Evolutionary conservation across 2,888 invertebrate species (phyloP), one percentile per base, ranked within the genome.

Genomic region (Andrena trimmerana): DNA sequence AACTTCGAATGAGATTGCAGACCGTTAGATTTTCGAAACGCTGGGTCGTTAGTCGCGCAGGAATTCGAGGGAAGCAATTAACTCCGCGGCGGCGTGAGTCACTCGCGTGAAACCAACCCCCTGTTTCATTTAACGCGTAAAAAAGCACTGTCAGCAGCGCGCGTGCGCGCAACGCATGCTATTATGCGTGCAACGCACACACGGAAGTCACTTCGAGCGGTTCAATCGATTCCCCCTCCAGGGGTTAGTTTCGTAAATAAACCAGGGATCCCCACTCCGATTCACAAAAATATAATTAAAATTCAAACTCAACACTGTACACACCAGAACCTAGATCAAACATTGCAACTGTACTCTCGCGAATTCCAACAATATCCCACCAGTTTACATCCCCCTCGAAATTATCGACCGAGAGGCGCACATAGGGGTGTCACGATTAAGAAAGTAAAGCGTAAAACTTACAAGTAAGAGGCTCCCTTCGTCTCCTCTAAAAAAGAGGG

Each of bases 161-260:
- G 78, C 78, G 60, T 78, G 75, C 27, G 60, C 74, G 24, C 7
- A 36, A 63, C 57, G 57, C 52, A 24, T 27, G 7, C 31, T 31
- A 1, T 24, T 27, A 13, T 62, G 62, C 31, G 68, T 59, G 59
- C 48, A 60, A 72, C 57, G 50, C 69, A 71, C 59, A 75, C 31
- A 29, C 72, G 60, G 74, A 78, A 78, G 65, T 82, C 29, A 16
- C n/a, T 73, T 76, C 62, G 33, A 59, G 33, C n/a, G 50, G n/a
- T 31, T 13, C 5, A 66, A 78, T 74, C 72, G 75, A 81, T 79
- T 70, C 16, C 8, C 29, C n/a, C 0, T 16, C 54, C 6, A 7
- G 27, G 29, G n/a, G 57, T 4, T 24, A 31, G 24, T 33, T 16
- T 31, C 7, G 59, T 63, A 74, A 68, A 71, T 68, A 63, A 78